These are phyloP conservation scores for Lethocerus indicus DNA, from an alignment of 1,140 invertebrate genomes.

Conservation along the genomic window DNA sequence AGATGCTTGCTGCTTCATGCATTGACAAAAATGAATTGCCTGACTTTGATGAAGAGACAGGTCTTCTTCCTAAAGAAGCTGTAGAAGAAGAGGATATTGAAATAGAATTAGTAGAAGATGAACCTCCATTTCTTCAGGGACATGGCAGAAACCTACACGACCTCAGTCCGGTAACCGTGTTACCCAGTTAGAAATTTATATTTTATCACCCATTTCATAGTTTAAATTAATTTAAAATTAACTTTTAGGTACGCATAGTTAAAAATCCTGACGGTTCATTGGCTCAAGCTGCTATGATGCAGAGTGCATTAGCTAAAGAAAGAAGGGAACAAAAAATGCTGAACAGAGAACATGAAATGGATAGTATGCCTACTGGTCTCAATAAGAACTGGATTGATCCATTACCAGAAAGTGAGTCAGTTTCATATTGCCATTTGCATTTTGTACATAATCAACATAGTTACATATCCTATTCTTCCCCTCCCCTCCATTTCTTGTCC, in stretches of 20 bases:
- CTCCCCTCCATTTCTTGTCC: not conserved
- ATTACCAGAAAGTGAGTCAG: slow-evolving; percentile 51
- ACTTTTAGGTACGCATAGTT: slow-evolving; percentile 56
- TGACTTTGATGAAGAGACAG: slow-evolving; percentile 82
- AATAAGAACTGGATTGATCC: slow-evolving; percentile 95
- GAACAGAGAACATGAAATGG: slow-evolving; percentile 79
- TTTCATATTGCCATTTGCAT: not conserved
- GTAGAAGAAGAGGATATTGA: slow-evolving; percentile 95
- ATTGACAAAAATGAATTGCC: slow-evolving; percentile 72
- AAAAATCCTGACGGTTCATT: slow-evolving; percentile 98
- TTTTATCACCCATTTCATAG: not conserved
- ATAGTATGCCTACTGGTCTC: slow-evolving; percentile 59
- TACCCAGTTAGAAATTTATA: not conserved
- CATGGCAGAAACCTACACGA: slow-evolving; percentile 80
- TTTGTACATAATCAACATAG: no score
- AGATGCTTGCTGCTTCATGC: slow-evolving; percentile 31
- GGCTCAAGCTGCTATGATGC: slow-evolving; percentile 99
- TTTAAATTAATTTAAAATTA: not conserved
- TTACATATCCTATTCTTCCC: not conserved
- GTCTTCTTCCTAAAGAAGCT: slow-evolving; percentile 72
- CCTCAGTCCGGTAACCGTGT: slow-evolving; percentile 58
- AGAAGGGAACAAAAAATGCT: slow-evolving; percentile 85
- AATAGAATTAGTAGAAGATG: slow-evolving; percentile 97
- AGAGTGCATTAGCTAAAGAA: slow-evolving; percentile 93
- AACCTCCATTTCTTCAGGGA: slow-evolving; percentile 87